phyloP scores from a whole-genome alignment of 2,888 invertebrate species.

The Drosophila leonis region DNA sequence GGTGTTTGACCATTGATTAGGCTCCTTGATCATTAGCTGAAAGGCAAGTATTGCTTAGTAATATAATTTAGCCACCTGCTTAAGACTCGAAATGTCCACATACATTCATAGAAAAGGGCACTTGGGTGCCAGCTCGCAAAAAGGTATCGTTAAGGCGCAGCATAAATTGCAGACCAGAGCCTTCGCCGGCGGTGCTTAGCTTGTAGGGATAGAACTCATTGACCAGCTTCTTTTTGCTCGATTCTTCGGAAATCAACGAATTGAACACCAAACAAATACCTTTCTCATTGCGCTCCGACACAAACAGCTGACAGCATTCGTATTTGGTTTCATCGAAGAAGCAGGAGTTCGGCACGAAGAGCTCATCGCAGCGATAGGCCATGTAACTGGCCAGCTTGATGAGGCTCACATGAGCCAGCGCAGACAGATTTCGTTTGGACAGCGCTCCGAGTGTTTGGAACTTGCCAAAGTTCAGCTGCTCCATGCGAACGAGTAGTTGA shows the following conservation, averaged over 20 bases:
- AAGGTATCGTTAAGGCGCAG: constrained; percentile 55
- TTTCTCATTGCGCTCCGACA: constrained; percentile 84
- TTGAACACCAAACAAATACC: constrained; percentile 86
- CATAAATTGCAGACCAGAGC: constrained; percentile 76
- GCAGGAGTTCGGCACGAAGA: constrained; percentile 84
- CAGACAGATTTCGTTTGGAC: constrained; percentile 31
- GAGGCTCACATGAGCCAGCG: constrained; percentile 62
- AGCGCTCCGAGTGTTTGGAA: constrained; percentile 61
- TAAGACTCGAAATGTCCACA: background rate
- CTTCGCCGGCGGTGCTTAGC: constrained; percentile 80
- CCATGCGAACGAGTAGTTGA: constrained; percentile 62
- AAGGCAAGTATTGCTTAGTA: background rate
- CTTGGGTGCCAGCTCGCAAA: constrained; percentile 29
- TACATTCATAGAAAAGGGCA: constrained; percentile 63
- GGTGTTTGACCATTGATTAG: constrained; percentile 69
- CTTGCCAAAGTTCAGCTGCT: constrained; percentile 49
- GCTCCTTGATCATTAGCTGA: constrained; percentile 75
- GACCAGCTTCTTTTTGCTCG: constrained; percentile 66
- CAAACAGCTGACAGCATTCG: constrained; percentile 86
- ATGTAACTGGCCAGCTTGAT: constrained; percentile 67
- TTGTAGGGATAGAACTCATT: constrained; percentile 75
- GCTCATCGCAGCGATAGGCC: constrained; percentile 84
- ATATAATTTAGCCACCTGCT: background rate
- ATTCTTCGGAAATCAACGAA: constrained; percentile 80
- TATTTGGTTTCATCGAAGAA: constrained; percentile 84